Conservation (phyloP, 2,113 vertebrate species). For the Clarias gariepinus region DNA sequence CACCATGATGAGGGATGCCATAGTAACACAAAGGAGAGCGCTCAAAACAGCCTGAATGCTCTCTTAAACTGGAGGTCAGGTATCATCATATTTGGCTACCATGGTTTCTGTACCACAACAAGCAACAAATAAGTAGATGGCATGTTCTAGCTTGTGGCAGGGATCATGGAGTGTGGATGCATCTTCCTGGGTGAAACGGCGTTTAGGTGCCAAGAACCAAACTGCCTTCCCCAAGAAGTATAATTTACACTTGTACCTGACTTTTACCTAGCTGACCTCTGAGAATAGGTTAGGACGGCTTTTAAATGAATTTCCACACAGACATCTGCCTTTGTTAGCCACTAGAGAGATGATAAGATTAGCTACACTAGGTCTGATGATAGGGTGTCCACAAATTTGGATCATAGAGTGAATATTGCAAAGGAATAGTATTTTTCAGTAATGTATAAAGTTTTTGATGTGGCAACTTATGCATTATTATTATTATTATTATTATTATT, state of each 20-base stretch:
- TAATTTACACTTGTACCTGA: slow-evolving; percentile 88
- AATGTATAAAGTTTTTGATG: background rate
- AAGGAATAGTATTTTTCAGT: too few species aligned
- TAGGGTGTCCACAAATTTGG: slow-evolving; percentile 60
- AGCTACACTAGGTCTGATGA: too few species aligned
- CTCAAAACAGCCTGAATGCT: slow-evolving; percentile 70
- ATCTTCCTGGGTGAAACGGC: slow-evolving; percentile 85
- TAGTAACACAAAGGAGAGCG: slow-evolving; percentile 82
- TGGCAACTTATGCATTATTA: background rate
- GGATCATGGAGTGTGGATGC: slow-evolving; percentile 85
- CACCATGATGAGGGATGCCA: slow-evolving; percentile 84
- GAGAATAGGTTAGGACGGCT: slow-evolving; percentile 82
- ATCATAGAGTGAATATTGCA: too few species aligned
- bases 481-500: too few species aligned
- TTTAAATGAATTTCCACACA: slow-evolving; percentile 80
- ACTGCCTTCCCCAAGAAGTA: slow-evolving; percentile 85
- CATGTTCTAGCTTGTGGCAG: slow-evolving; percentile 82
- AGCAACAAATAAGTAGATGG: slow-evolving; percentile 83
- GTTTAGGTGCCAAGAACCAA: slow-evolving; percentile 84
- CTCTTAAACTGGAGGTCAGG: slow-evolving; percentile 74
- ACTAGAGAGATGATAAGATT: slow-evolving; percentile 82
- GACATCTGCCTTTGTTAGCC: slow-evolving; percentile 78
- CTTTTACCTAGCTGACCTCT: slow-evolving; percentile 86
- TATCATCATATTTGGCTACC: slow-evolving; percentile 85
- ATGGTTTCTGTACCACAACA: slow-evolving; percentile 80